Base-by-base conservation (phyloP, 1,140 invertebrate genomes). In the Zaprionus davidi region DNA sequence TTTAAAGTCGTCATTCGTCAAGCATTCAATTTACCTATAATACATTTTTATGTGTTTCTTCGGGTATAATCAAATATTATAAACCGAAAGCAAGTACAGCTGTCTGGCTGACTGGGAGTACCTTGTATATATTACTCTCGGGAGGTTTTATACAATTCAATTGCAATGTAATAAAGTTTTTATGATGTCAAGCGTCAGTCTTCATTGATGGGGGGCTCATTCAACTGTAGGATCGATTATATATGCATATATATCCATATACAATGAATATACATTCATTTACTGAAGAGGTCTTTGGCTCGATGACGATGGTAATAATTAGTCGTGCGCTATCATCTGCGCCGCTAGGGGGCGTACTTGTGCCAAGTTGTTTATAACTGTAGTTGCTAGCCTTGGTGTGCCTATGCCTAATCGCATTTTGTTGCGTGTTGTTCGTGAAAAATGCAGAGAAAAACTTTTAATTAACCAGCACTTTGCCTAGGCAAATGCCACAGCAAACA, bases 101-200 rank as follows among this genome's bases (percentile, higher is more conserved):
- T 77, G 73, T 36, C 38, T 73, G 68, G 4, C 24, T 77, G 73
- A 36, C 38, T 77, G 68, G 4, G 20, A 55, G 74, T 55, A 46
- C 24, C 55, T 56, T 44, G 9, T 15, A 56, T 28, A 46, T 17
- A 46, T 41, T 7, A 46, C n/a, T 17, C n/a, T 46, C 24, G 41
- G 31, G 12, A 31, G 24, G 62, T 82, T 73, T 75, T 20, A 26
- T 69, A 66, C 81, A 70, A 83, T 79, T 62, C 58, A 73, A 70
- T 80, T 76, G 69, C 81, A 80, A 71, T 79, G 72, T 73, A 64
- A 77, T 72, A 72, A 78, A 82, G 44, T 55, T 79, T 82, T 70
- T 72, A 81, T 60, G 73, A 55, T 51, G 63, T 44, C 44, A 53
- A 59, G 22, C 26, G 28, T 22, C 28, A 36, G 49, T 62, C 57